Evolutionary conservation across 2,113 vertebrate species (phyloP).

Genomic region (Antigone vipio): DNA sequence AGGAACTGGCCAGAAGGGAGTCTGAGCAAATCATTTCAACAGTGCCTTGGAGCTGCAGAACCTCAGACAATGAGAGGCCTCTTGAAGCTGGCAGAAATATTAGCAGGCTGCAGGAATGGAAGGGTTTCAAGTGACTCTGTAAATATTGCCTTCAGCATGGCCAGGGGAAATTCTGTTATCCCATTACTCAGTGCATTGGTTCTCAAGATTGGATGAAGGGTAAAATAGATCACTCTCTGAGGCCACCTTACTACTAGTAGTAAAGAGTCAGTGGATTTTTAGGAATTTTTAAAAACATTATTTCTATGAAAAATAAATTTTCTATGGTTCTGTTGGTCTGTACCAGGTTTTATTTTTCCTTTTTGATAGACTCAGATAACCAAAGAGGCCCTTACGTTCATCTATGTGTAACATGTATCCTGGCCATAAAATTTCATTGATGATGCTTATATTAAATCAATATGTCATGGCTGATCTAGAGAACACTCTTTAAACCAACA

Average conservation of each 20-base stretch:
- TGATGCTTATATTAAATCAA: background rate
- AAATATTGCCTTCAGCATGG: background rate
- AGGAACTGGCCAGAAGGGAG: slow-evolving; percentile 65
- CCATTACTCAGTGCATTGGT: background rate
- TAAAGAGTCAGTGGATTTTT: background rate
- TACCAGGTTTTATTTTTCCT: background rate
- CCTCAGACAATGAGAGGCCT: slow-evolving; percentile 20
- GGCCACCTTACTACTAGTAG: background rate
- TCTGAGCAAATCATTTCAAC: slow-evolving; percentile 54
- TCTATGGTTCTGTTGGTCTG: background rate
- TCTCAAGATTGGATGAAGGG: background rate
- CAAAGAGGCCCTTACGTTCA: background rate
- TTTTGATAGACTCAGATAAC: background rate
- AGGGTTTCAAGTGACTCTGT: background rate
- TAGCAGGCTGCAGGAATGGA: background rate
- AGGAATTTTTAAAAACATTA: background rate
- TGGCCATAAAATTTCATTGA: background rate
- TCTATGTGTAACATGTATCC: background rate
- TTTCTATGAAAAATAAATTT: background rate
- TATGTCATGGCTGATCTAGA: background rate
- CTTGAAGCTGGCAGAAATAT: slow-evolving; percentile 22
- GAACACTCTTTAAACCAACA: background rate
- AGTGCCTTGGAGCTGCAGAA: slow-evolving; percentile 25
- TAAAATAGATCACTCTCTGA: background rate
- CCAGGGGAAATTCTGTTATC: background rate